Evolutionary conservation across 2,113 vertebrate genomes (phyloP).

Genomic region (Leucopsar rothschildi): DNA sequence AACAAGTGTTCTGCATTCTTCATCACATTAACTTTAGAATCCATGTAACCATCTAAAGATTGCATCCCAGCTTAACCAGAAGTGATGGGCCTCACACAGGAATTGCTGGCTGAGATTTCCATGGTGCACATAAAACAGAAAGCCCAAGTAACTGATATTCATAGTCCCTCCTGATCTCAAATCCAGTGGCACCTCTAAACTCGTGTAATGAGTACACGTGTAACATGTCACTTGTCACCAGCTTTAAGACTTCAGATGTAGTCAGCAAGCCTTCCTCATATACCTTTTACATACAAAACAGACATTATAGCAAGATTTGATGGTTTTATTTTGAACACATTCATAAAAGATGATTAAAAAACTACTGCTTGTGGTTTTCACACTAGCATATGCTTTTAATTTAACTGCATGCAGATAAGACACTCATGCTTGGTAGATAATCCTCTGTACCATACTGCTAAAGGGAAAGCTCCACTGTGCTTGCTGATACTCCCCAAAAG

Average conservation of each 20-base stretch:
- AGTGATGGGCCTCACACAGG: neutral
- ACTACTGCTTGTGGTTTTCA: neutral
- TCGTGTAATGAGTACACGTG: fast-evolving
- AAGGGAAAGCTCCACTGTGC: neutral
- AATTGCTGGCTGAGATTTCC: neutral
- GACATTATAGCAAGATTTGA: neutral
- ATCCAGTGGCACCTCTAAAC: neutral
- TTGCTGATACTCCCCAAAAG: neutral
- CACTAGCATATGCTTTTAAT: neutral
- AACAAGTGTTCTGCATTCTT: neutral
- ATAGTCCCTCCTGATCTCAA: neutral
- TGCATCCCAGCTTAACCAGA: neutral
- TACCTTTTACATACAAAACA: neutral
- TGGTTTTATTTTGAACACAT: neutral
- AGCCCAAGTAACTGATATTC: neutral
- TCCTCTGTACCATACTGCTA: neutral
- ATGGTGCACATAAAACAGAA: neutral
- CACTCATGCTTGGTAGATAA: neutral
- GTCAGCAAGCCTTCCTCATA: neutral
- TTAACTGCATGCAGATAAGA: neutral
- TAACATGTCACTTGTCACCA: neutral
- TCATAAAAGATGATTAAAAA: neutral
- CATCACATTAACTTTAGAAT: neutral
- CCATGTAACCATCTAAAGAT: neutral
- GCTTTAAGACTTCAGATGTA: neutral